These are phyloP conservation scores for Phyllostomus hastatus DNA, from an alignment of 2,113 vertebrate species.

Conservation along the genomic window DNA sequence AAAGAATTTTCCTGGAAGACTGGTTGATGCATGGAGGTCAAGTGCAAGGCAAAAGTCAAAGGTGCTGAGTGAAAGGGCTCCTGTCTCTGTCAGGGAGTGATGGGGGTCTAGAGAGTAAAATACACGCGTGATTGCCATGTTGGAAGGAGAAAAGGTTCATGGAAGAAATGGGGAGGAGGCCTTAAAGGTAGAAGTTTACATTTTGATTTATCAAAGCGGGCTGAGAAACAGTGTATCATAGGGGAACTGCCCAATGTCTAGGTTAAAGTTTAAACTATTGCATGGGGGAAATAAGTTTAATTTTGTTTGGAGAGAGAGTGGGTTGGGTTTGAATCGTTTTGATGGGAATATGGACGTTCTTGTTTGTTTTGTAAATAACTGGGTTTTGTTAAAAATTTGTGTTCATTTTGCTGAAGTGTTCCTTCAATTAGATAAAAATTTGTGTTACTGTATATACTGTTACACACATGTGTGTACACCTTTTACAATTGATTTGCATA, in stretches of 20 bases:
- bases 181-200: neutral
- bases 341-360: neutral
- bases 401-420: neutral
- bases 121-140: neutral
- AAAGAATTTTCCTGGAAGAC: neutral
- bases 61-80: neutral
- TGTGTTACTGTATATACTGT: neutral
- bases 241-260: neutral
- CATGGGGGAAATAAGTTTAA: neutral
- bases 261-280: neutral
- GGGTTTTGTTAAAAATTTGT: conserved; percentile 2
- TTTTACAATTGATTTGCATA: neutral
- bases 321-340: neutral
- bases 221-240: neutral
- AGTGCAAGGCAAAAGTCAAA: neutral
- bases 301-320: neutral
- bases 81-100: neutral
- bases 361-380: neutral
- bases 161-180: neutral
- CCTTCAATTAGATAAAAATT: neutral
- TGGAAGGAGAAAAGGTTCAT: neutral
- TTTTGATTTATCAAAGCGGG: neutral
- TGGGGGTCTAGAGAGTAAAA: neutral
- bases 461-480: rapidly evolving
- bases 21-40: neutral